Evolutionary conservation across 2,888 invertebrate species (phyloP).

Genomic region (Orthonychiurus folsomi): DNA sequence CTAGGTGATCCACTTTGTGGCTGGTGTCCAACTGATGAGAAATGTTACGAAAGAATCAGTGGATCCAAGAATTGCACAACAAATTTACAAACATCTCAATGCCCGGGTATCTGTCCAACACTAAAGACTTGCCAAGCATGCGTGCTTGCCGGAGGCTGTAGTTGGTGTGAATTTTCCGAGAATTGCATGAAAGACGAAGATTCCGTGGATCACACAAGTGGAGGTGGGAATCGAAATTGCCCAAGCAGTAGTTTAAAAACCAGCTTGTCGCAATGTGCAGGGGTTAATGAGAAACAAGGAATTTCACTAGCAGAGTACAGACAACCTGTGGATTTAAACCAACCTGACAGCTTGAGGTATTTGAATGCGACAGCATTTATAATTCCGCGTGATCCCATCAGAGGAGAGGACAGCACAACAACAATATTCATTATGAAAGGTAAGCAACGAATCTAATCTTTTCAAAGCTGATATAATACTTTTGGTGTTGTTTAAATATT

Average conservation of each 20-base stretch:
- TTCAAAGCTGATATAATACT: too few relatives aligned
- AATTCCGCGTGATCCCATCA: conserved; percentile 20
- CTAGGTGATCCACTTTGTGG: conserved; percentile 91
- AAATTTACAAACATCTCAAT: conserved; percentile 75
- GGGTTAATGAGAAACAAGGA: conserved; percentile 60
- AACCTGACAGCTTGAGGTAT: conserved; percentile 66
- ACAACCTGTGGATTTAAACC: conserved; percentile 74
- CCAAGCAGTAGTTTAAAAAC: conserved; percentile 60
- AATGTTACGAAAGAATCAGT: conserved; percentile 71
- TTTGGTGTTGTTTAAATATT: too few relatives aligned
- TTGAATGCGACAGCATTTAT: conserved; percentile 31
- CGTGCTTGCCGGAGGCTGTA: conserved; percentile 59
- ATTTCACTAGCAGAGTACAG: conserved; percentile 80
- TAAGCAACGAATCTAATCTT: too few relatives aligned
- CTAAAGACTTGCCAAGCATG: conserved; percentile 85
- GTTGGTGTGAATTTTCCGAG: conserved; percentile 77
- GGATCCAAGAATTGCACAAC: conserved; percentile 77
- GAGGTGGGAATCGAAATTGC: conserved; percentile 44
- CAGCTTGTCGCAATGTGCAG: conserved; percentile 86
- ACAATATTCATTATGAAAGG: conserved; percentile 28
- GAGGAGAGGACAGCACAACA: conserved; percentile 14
- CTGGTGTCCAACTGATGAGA: conserved; percentile 77
- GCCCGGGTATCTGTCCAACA: conserved; percentile 81
- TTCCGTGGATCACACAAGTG: conserved; percentile 46
- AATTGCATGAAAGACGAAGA: conserved; percentile 61